These are phyloP conservation scores for Tauraco erythrolophus DNA, from an alignment of 2,113 vertebrate species.

Conservation along the genomic window DNA sequence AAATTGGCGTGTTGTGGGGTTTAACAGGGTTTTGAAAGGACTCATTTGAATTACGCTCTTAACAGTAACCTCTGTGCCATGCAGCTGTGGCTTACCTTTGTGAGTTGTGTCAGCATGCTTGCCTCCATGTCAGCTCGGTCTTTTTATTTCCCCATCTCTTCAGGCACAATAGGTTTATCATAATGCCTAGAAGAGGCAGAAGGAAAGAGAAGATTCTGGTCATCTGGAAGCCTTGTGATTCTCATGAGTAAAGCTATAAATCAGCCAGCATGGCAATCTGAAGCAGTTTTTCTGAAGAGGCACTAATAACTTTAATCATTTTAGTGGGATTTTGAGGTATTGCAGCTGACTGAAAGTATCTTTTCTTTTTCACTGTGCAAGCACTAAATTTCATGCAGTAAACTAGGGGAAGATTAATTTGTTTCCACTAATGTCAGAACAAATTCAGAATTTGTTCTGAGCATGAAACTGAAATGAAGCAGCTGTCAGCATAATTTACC, in stretches of 20 bases:
- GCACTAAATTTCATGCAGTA: neutral
- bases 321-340: constrained; percentile 20
- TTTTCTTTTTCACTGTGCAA: neutral
- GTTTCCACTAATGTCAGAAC: constrained; percentile 15
- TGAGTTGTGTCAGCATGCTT: neutral
- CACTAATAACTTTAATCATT: constrained; percentile 13
- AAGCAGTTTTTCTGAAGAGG: constrained; percentile 21
- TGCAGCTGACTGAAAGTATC: constrained; percentile 2
- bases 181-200: neutral
- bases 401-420: constrained; percentile 40
- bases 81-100: neutral
- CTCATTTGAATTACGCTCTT: neutral
- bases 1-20: neutral
- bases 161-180: neutral
- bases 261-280: neutral
- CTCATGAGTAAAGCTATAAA: constrained; percentile 35
- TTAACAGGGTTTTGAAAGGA: constrained; percentile 11
- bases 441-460: constrained; percentile 36
- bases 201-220: constrained; percentile 8
- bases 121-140: neutral
- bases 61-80: neutral
- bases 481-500: constrained; percentile 19
- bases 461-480: constrained; percentile 8
- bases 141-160: neutral
- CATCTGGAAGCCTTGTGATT: constrained; percentile 10